Evolutionary conservation across 2,888 invertebrate genomes (phyloP), one percentile per base, ranked within the genome.

Genomic region (Conistra vaccinii): DNA sequence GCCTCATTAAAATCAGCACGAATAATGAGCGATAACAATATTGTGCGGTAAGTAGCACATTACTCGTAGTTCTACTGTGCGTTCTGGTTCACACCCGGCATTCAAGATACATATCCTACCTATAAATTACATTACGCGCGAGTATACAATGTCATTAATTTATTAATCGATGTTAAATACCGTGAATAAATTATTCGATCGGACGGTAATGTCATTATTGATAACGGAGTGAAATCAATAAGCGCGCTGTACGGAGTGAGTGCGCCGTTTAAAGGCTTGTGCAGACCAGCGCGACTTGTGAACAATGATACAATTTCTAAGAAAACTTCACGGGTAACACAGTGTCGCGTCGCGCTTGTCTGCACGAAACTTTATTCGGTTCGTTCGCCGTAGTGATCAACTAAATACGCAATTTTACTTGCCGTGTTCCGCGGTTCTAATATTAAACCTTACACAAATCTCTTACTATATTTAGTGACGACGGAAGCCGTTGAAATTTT

Each of bases 401-500:
- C 86, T 85, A 87, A 87, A 87, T 84, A 85, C 69, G 69, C 58
- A 78, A 84, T 84, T 84, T 74, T 81, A 83, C 70, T 80, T 80
- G 77, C 75, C 78, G 75, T 85, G 71, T 84, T 85, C 63, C 78
- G 62, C 63, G 70, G 77, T 81, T 85, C 85, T 87, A 89, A 81
- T 85, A 87, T 62, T 62, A 88, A 86, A 90, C 78, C 63, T 72
- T 70, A 66, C 76, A 85, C 84, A 87, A 89, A 89, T 81, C 86
- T 86, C 84, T 86, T 85, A 86, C 87, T 85, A 84, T 86, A 86
- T 88, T 87, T 83, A 80, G 84, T 73, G 84, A 87, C 86, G 86
- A 82, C 82, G 74, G 93, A 94, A 94, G 92, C 93, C 94, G 85
- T 92, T 91, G 87, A 89, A 91, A 90, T 90, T 92, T 91, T 76